Conservation (phyloP, 2,797 vertebrate genomes). For the Sebastes itinus region DNA sequence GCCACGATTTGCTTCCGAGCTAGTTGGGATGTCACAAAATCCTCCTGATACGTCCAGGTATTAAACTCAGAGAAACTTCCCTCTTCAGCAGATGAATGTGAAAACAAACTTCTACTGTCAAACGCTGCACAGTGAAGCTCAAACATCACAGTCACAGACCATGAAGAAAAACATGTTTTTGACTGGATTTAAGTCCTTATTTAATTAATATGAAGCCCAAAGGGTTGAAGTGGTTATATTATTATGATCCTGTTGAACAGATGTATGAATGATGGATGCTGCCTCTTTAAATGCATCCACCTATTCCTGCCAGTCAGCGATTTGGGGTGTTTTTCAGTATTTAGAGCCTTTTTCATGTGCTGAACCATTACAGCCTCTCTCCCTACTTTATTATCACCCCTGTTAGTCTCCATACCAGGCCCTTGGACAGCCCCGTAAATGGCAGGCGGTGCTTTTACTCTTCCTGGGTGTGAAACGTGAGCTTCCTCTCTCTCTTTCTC, state of each 20-base stretch:
- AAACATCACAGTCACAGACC: neutral
- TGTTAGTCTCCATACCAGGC: constrained; percentile 21
- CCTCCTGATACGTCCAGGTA: neutral
- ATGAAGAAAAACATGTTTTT: neutral
- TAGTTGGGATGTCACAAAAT: neutral
- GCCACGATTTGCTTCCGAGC: neutral
- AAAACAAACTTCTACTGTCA: neutral
- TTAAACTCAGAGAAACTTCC: neutral
- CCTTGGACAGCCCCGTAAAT: constrained; percentile 50
- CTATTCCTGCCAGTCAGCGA: neutral
- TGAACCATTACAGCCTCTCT: constrained; percentile 4
- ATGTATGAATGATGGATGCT: neutral
- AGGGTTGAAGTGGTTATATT: neutral
- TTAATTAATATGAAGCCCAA: too few relatives aligned
- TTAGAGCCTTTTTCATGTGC: constrained; percentile 6
- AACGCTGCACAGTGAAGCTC: neutral
- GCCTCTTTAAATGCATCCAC: neutral
- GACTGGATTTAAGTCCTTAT: neutral
- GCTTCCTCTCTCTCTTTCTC: constrained; percentile 30
- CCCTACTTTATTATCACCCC: constrained; percentile 21
- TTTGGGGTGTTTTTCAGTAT: neutral
- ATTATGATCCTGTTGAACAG: neutral
- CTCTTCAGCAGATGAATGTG: neutral
- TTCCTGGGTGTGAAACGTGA: constrained; percentile 66
- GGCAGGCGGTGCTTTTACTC: constrained; percentile 62